Conservation (phyloP, 1,140 invertebrate genomes). For the Temnothorax curvispinosus region DNA sequence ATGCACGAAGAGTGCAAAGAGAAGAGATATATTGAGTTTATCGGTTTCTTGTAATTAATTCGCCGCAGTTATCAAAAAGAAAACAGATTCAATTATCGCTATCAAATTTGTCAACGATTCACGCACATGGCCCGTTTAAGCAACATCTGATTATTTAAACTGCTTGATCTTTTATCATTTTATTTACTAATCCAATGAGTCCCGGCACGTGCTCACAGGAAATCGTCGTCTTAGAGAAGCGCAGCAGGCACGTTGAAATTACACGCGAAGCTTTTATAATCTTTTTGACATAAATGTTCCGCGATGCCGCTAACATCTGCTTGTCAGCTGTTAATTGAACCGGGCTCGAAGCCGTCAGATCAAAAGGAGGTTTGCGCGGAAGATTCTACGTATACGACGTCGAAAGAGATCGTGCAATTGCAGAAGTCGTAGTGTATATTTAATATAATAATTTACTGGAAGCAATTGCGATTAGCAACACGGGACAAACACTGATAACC, state of each 20-base stretch:
- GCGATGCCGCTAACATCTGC: constrained; percentile 59
- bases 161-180: constrained; percentile 19
- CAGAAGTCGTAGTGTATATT: not conserved
- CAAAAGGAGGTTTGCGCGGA: constrained; percentile 16
- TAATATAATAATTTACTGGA: constrained; percentile 20
- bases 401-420: constrained; percentile 32
- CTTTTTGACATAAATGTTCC: constrained; percentile 61
- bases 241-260: not conserved
- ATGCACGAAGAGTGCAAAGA: not conserved
- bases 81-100: not conserved
- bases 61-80: not conserved
- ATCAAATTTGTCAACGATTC: not conserved
- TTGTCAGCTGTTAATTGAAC: constrained; percentile 64
- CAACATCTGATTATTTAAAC: constrained; percentile 32
- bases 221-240: constrained; percentile 8
- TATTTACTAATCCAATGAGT: constrained; percentile 23
- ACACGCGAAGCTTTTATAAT: constrained; percentile 51
- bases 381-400: not conserved
- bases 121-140: constrained; percentile 5
- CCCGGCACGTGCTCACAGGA: constrained; percentile 27
- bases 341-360: constrained; percentile 31
- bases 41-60: not conserved
- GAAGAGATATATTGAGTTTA: not conserved
- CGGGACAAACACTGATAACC: not conserved
- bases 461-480: not conserved